phyloP scores from a whole-genome alignment of 1,140 invertebrate genomes.

The Luehdorfia chinensis region DNA sequence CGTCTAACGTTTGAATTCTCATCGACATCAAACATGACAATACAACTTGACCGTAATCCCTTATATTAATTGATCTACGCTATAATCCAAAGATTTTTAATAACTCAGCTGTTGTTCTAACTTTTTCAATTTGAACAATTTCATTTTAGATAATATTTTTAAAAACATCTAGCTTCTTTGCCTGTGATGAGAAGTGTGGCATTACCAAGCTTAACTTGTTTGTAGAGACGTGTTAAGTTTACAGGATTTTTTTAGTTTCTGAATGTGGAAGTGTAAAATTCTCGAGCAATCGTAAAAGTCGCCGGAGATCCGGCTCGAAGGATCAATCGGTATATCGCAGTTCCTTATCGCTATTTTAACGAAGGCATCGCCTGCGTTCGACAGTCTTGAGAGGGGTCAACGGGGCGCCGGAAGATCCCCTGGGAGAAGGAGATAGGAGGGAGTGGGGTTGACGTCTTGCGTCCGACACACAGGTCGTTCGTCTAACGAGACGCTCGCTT shows the following conservation, averaged over 20 bases:
- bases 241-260: no score
- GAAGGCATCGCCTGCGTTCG: constrained; percentile 62
- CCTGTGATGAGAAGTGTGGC: no score
- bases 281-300: constrained; percentile 1
- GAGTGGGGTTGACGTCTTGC: constrained; percentile 33
- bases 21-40: background rate
- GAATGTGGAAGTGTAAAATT: background rate
- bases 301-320: constrained; percentile 19
- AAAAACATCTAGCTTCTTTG: no score
- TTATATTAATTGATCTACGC: no score
- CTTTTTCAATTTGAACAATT: no score
- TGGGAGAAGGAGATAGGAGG: constrained; percentile 18
- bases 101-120: no score
- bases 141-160: no score
- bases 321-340: constrained; percentile 30
- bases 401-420: constrained; percentile 29
- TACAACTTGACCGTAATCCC: no score
- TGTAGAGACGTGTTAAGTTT: no score
- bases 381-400: constrained; percentile 40
- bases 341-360: constrained; percentile 58
- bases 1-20: background rate
- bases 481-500: constrained; percentile 51
- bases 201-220: no score
- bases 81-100: no score
- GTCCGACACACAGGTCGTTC: constrained; percentile 50